These are phyloP conservation scores for Nymphalis urticae DNA, from an alignment of 2,888 invertebrate species.

Conservation along the genomic window DNA sequence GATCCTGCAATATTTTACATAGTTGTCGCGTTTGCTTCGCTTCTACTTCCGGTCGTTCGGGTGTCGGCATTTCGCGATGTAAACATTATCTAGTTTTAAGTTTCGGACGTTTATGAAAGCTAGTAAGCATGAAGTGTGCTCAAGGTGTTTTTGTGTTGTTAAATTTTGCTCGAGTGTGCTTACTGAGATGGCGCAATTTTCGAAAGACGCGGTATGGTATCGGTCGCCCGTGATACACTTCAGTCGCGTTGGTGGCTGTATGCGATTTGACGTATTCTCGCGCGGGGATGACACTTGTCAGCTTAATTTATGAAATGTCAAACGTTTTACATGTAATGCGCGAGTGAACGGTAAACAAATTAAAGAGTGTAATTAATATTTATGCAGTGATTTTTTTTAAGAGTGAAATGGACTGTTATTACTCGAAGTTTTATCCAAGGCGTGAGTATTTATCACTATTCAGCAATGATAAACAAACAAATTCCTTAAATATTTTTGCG, in stretches of 20 bases:
- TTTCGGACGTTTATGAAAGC: slow-evolving; percentile 70
- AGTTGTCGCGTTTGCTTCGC: slow-evolving; percentile 87
- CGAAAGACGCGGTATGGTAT: slow-evolving; percentile 82
- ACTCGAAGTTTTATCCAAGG: slow-evolving; percentile 80
- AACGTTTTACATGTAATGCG: slow-evolving; percentile 74
- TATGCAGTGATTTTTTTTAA: slow-evolving; percentile 69
- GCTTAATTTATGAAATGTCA: slow-evolving; percentile 80
- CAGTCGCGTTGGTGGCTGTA: slow-evolving; percentile 82
- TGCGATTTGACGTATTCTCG: slow-evolving; percentile 82
- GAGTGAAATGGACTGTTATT: slow-evolving; percentile 81
- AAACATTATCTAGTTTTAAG: slow-evolving; percentile 80
- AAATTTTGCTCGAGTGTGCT: slow-evolving; percentile 79
- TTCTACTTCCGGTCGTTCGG: slow-evolving; percentile 81
- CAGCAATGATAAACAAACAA: slow-evolving; percentile 73
- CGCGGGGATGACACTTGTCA: slow-evolving; percentile 80
- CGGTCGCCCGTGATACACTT: slow-evolving; percentile 81
- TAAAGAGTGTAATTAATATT: slow-evolving; percentile 71
- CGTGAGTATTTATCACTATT: slow-evolving; percentile 75
- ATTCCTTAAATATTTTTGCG: slow-evolving; percentile 67
- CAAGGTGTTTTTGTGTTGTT: slow-evolving; percentile 80
- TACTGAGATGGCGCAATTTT: slow-evolving; percentile 83
- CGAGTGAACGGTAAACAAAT: slow-evolving; percentile 79
- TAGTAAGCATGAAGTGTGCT: slow-evolving; percentile 77
- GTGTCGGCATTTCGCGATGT: slow-evolving; percentile 81
- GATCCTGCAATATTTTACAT: slow-evolving; percentile 90